Base-by-base conservation (phyloP, 2,888 invertebrate genomes). In the Diabrotica balteata region DNA sequence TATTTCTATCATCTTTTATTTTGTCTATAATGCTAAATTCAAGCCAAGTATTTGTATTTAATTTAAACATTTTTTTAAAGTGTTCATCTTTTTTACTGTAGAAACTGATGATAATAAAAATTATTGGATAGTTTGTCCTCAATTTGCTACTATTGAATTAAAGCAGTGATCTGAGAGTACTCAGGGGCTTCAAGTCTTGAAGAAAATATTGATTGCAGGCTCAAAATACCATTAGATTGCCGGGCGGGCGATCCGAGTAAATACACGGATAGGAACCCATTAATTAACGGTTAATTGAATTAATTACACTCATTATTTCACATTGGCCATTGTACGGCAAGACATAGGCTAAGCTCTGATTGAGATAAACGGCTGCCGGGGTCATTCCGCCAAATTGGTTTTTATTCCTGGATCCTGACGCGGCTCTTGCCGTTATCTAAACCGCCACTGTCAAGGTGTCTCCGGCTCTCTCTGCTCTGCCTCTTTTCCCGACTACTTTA, bases 241-340 rank as follows among this genome's bases (percentile, higher is more conserved):
- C 78, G 79, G 79, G 80, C 81, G 78, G 81, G 80, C 75, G 71
- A 75, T 80, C 82, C 82, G 82, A 82, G 81, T 80, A 83, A 83
- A 84, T 83, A 83, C 84, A 84, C 80, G 81, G 83, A 82, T 83
- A 83, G 84, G 82, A 81, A 80, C 81, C 82, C 85, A 85, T 85
- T 84, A 84, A 85, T 85, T 85, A 85, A 85, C 84, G 85, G 85
- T 85, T 85, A 85, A 85, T 86, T 85, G 85, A 85, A 86, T 86
- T 85, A 86, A 86, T 86, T 84, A 82, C 84, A 78, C 82, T 85
- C 85, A 84, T 86, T 85, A 86, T 85, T 85, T 84, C 81, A 80
- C 83, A 83, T 83, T 71, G 78, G 76, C 72, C 75, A 82, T 81
- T 82, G 82, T 80, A 81, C 79, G 79, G 78, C 78, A 80, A 81